These are phyloP conservation scores for Phyllotreta striolata DNA, from an alignment of 2,888 invertebrate genomes.

Conservation along the genomic window DNA sequence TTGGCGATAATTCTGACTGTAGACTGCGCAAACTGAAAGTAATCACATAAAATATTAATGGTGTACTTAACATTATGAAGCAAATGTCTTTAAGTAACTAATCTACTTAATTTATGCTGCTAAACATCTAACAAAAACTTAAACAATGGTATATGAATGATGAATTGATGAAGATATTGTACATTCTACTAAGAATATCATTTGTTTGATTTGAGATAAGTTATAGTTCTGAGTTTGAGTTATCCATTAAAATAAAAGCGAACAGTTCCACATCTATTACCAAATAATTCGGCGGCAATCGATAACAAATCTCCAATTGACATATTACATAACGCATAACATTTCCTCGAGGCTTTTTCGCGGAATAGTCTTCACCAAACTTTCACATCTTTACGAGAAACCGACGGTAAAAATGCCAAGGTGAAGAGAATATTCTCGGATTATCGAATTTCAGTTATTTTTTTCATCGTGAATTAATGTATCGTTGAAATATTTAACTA, in stretches of 20 bases:
- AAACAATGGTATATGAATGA: no score
- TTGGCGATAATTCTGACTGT: conserved; percentile 34
- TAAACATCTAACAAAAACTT: no score
- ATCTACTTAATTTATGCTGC: no score
- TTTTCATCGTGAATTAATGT: background rate
- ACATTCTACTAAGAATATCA: no score
- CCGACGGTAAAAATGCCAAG: conserved; percentile 7
- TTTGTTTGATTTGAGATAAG: no score
- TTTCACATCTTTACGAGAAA: conserved; percentile 12
- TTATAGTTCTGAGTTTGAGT: background rate
- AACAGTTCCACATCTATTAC: background rate
- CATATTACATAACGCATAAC: conserved; percentile 1
- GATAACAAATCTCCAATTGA: background rate
- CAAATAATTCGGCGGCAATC: conserved; percentile 3
- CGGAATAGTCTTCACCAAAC: background rate
- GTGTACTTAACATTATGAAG: no score
- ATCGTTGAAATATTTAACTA: no score
- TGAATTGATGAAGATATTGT: no score
- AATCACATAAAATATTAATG: conserved; percentile 13
- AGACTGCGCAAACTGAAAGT: conserved; percentile 40
- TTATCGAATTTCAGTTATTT: conserved; percentile 1
- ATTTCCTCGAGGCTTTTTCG: background rate
- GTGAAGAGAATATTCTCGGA: background rate
- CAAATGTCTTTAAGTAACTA: no score
- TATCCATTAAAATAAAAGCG: background rate